Percentiles rank a stretch among this genome's conserved stretches.
Evolutionary conservation across 2,888 invertebrate genomes (phyloP).

Genomic region (Sclerodermus sp.): DNA sequence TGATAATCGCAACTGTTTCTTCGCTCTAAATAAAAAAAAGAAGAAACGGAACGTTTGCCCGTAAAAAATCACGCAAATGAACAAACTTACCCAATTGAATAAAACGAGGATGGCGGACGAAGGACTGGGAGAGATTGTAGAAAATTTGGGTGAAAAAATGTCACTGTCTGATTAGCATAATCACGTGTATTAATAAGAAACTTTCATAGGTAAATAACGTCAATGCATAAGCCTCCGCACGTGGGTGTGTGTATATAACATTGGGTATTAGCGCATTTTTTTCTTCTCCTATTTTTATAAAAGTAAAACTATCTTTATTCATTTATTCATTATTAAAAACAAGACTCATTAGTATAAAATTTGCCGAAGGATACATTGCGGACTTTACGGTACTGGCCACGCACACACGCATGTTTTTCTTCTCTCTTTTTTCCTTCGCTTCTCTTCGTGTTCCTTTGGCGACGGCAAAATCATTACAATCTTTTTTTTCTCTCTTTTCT

Average conservation of each 20-base stretch:
- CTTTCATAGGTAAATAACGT: slow-evolving; percentile 37
- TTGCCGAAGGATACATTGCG: slow-evolving; percentile 34
- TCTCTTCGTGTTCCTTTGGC: neutral
- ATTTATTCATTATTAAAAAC: no score
- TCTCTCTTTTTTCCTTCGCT: no score
- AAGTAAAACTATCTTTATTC: slow-evolving; percentile 50
- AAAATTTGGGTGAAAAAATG: no score
- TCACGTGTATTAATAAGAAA: slow-evolving; percentile 42
- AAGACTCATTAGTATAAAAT: slow-evolving; percentile 48
- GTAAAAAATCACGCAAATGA: no score
- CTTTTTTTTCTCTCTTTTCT: neutral
- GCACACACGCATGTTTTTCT: neutral
- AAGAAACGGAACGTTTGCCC: no score
- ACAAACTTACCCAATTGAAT: no score
- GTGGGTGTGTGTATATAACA: slow-evolving; percentile 46
- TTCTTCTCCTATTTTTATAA: slow-evolving; percentile 40
- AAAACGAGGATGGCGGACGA: no score
- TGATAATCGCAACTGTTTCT: no score
- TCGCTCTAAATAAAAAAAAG: no score
- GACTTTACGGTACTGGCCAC: slow-evolving; percentile 28
- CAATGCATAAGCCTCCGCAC: slow-evolving; percentile 39
- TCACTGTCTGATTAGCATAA: slow-evolving; percentile 25
- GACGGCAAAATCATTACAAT: neutral
- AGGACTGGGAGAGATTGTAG: no score
- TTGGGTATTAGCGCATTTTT: slow-evolving; percentile 29